Percentiles rank a stretch among this genome's conserved stretches.
Evolutionary conservation across 1,140 invertebrate species (phyloP).

Genomic region (Elymnias hypermnestra): DNA sequence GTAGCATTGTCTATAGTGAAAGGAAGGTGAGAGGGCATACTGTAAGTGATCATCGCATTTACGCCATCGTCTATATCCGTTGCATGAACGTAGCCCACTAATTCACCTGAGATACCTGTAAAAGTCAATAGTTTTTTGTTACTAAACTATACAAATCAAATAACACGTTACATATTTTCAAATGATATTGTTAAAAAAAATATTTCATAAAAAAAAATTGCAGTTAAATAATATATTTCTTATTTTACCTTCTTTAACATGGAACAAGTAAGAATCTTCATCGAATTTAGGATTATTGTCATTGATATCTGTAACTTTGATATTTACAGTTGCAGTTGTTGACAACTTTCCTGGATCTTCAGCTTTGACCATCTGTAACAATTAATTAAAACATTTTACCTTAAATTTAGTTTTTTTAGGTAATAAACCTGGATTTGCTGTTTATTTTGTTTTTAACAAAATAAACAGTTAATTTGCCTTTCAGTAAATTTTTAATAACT

Average conservation of each 20-base stretch:
- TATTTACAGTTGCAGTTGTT: slow-evolving; percentile 89
- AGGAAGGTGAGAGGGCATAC: slow-evolving; percentile 85
- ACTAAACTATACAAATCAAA: too few relatives aligned
- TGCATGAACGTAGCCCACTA: slow-evolving; percentile 85
- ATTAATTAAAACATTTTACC: too few relatives aligned
- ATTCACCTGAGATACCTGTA: slow-evolving; percentile 42
- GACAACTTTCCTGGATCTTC: slow-evolving; percentile 90
- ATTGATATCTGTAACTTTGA: slow-evolving; percentile 93
- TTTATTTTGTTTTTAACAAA: too few relatives aligned
- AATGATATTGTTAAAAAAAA: too few relatives aligned
- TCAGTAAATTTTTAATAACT: too few relatives aligned
- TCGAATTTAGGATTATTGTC: slow-evolving; percentile 92
- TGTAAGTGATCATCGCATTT: slow-evolving; percentile 81
- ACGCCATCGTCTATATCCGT: slow-evolving; percentile 88
- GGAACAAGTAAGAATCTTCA: slow-evolving; percentile 85
- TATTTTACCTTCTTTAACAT: slow-evolving; percentile 87
- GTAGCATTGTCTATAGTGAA: slow-evolving; percentile 87
- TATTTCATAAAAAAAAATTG: too few relatives aligned
- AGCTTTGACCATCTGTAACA: slow-evolving; percentile 82
- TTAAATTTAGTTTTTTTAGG: too few relatives aligned
- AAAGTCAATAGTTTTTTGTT: background rate
- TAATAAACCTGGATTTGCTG: background rate
- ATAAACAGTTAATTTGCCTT: too few relatives aligned
- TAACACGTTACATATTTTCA: too few relatives aligned
- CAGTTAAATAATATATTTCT: too few relatives aligned